phyloP scores from a whole-genome alignment of 2,113 vertebrate species.

The Eptatretus burgeri region DNA sequence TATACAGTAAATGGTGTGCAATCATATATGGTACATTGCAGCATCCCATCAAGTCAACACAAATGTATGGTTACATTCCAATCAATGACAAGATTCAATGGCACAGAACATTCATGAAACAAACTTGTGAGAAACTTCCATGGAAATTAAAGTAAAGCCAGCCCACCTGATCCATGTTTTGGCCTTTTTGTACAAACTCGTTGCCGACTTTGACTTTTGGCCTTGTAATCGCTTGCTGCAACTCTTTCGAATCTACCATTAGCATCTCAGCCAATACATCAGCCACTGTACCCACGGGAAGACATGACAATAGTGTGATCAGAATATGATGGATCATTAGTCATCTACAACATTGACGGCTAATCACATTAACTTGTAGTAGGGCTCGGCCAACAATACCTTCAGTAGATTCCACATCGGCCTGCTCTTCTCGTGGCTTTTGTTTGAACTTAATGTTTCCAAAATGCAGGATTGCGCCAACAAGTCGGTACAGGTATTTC shows the following conservation, averaged over 20 bases:
- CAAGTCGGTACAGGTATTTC: slow-evolving; percentile 12
- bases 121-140: too few species aligned
- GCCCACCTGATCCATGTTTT: slow-evolving; percentile 13
- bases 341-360: slow-evolving; percentile 12
- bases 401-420: slow-evolving; percentile 13
- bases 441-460: slow-evolving; percentile 17
- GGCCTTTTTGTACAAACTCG: slow-evolving; percentile 16
- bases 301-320: not conserved
- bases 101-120: too few species aligned
- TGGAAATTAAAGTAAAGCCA: not conserved
- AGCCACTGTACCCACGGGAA: slow-evolving; percentile 9
- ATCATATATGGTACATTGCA: too few species aligned
- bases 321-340: slow-evolving; percentile 7
- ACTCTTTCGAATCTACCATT: slow-evolving; percentile 12
- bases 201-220: slow-evolving; percentile 14
- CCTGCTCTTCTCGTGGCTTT: slow-evolving; percentile 19
- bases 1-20: too few species aligned
- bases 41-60: too few species aligned
- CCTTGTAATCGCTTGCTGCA: slow-evolving; percentile 14
- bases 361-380: not conserved
- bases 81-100: too few species aligned
- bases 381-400: slow-evolving; percentile 7
- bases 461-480: slow-evolving; percentile 11
- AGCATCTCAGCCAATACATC: slow-evolving; percentile 15
- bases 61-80: too few species aligned